Conservation (phyloP, 2,113 vertebrate genomes). For the Cyanoramphus novaezelandiae region DNA sequence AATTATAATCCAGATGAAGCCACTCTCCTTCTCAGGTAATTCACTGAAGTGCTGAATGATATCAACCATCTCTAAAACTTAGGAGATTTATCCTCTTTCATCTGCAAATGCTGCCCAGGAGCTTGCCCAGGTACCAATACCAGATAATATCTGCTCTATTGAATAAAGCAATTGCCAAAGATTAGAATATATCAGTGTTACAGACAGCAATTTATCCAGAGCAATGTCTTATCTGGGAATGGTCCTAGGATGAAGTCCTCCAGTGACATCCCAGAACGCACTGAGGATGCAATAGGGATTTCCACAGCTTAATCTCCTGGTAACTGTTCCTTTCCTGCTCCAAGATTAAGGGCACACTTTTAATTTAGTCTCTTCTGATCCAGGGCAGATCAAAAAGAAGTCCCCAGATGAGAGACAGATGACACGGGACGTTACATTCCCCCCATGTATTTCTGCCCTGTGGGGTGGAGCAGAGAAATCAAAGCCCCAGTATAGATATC, state of each 20-base stretch:
- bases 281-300: not conserved
- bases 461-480: not conserved
- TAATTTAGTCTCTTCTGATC: not conserved
- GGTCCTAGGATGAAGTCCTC: not conserved
- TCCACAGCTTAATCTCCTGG: not conserved
- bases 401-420: not conserved
- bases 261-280: not conserved
- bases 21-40: not conserved
- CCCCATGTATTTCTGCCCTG: not conserved
- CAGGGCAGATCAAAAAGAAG: not conserved
- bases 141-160: not conserved
- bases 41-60: not conserved
- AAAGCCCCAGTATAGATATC: not conserved
- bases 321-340: not conserved
- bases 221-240: not conserved
- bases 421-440: not conserved
- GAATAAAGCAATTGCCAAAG: not conserved
- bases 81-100: not conserved
- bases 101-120: not conserved
- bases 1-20: not conserved
- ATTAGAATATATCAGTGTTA: not conserved
- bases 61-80: rapidly evolving
- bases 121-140: not conserved
- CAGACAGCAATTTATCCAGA: not conserved
- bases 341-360: slow-evolving; percentile 7